Base-by-base conservation (phyloP, 2,113 vertebrate species). In the Delphinapterus leucas region DNA sequence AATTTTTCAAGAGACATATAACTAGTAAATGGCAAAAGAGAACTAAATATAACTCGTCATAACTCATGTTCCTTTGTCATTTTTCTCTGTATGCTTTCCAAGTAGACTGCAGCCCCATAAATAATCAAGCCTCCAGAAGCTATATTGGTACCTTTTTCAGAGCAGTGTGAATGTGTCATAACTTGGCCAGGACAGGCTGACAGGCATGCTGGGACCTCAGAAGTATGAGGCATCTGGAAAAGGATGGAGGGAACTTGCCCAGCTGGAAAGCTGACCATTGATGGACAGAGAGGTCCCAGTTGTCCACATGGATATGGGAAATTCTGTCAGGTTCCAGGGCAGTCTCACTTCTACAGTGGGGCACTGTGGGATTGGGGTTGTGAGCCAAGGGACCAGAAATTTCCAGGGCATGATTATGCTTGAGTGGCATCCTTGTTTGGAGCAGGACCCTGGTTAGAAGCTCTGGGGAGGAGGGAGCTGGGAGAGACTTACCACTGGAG, bases 21-120 rank as follows among this genome's bases (percentile, higher is more conserved):
- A 92, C 79, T 90, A 92, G 93, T 95, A 92, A 96, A 97, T 90
- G 70, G 87, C 44, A 49, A 90, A 65, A 93, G 96, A 79, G 83
- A 96, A 96, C 67, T 41, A 80, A 92, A 61, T 2, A 13, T 41
- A 92, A 67, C 58, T 85, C 1, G 0, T 97, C 63, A 44, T 71
- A 61, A 83, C 21, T 91, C 96, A 90, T 68, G 79, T 76, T 92
- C 49, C 21, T 88, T 92, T 91, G 93, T 93, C 96, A 6, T 93
- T 93, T 94, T 95, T 76, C 86, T 97, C 82, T 97, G 91, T 93
- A 87, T 79, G 44, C 47, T 96, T 97, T 96, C 88, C 97, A 93
- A 97, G 68, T n/a, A 92, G 86, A 90, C 70, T 2, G 49, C 73
- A 89, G 60, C 38, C 70, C 65, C 71, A 82, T 96, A 93, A 95